Conservation (phyloP, 2,888 invertebrate genomes). For the Eristalis tenax region DNA sequence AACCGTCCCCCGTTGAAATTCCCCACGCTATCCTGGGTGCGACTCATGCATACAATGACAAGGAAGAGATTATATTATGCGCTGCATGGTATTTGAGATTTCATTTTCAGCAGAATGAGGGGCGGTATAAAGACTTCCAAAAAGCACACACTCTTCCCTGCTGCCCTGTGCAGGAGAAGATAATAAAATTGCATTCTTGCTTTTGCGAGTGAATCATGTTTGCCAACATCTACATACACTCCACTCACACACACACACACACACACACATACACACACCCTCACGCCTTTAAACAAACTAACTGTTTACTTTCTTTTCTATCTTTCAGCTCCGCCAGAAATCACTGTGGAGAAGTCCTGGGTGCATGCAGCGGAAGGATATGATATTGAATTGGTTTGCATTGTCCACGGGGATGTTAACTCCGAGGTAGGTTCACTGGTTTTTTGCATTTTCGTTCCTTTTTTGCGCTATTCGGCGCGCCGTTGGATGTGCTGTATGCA, state of each 20-base stretch:
- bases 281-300: constrained; percentile 9
- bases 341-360: constrained; percentile 84
- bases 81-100: constrained; percentile 66
- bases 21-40: not conserved
- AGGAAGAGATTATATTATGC: constrained; percentile 60
- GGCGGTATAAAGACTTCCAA: constrained; percentile 14
- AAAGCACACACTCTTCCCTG: constrained; percentile 6
- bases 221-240: constrained; percentile 27
- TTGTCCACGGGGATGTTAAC: constrained; percentile 84
- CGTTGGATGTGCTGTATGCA: not conserved
- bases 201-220: constrained; percentile 59
- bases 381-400: constrained; percentile 84
- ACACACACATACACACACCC: not conserved
- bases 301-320: constrained; percentile 59
- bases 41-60: constrained; percentile 33
- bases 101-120: constrained; percentile 36
- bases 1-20: not conserved
- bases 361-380: constrained; percentile 85
- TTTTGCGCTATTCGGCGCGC: not conserved
- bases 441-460: not conserved
- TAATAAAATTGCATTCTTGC: constrained; percentile 64
- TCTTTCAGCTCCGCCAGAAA: constrained; percentile 84
- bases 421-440: constrained; percentile 80
- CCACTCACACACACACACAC: not conserved
- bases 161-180: constrained; percentile 24